Conservation (phyloP, 2,888 invertebrate genomes). For the Nomada hirtipes region DNA sequence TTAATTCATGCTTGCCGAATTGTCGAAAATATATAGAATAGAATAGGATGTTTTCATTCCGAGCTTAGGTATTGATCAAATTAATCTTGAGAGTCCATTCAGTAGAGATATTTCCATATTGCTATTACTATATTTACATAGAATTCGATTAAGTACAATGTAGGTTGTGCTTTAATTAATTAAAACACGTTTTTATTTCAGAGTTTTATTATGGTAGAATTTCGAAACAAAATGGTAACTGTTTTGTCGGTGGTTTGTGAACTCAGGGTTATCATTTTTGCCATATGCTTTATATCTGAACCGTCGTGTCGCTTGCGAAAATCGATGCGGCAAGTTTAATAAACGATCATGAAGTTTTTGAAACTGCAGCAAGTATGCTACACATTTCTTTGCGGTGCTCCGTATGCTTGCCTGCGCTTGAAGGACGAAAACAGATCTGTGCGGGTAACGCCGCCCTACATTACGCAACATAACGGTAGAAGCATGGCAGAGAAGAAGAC, state of each 20-base stretch:
- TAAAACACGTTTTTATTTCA: not conserved
- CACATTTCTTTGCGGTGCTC: conserved; percentile 33
- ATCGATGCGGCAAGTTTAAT: not conserved
- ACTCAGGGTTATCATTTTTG: too few relatives aligned
- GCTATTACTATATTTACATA: not conserved
- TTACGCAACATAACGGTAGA: conserved; percentile 69
- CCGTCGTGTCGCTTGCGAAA: conserved; percentile 2
- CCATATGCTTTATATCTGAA: not conserved
- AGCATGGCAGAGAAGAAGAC: conserved; percentile 49
- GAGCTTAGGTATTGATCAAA: too few relatives aligned
- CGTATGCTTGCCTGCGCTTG: conserved; percentile 14
- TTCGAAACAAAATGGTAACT: too few relatives aligned
- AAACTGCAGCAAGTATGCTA: conserved; percentile 32
- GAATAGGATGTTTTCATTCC: too few relatives aligned
- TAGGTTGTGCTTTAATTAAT: not conserved
- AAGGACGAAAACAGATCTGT: conserved; percentile 57
- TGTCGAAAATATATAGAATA: not conserved
- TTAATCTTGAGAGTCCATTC: too few relatives aligned
- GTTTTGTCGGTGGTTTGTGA: too few relatives aligned
- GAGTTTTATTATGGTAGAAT: not conserved
- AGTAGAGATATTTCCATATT: not conserved
- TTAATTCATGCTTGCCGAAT: not conserved
- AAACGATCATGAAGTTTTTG: conserved; percentile 31
- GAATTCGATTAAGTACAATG: not conserved
- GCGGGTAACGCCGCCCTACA: conserved; percentile 39